These are phyloP conservation scores for Natator depressus DNA, from an alignment of 2,113 vertebrate genomes.

Conservation along the genomic window DNA sequence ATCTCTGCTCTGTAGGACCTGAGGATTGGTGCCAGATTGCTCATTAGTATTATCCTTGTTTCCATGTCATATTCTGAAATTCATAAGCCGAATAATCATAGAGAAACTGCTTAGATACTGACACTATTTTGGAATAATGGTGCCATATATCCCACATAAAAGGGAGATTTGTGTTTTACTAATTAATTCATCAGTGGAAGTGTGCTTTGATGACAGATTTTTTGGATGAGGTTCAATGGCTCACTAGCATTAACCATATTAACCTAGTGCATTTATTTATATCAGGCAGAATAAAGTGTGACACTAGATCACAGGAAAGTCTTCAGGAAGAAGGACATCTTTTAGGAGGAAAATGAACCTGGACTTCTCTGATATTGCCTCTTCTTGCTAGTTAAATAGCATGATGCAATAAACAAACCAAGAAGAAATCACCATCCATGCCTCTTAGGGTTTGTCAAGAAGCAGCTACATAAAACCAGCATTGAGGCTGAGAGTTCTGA, in stretches of 20 bases:
- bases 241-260: constrained; percentile 73
- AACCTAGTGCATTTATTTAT: constrained; percentile 68
- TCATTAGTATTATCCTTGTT: background rate
- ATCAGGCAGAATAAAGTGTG: constrained; percentile 68
- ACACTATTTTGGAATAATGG: constrained; percentile 46
- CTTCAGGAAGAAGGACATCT: constrained; percentile 33
- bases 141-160: constrained; percentile 60
- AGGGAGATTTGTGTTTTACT: constrained; percentile 65
- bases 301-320: constrained; percentile 32
- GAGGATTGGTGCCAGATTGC: background rate
- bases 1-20: background rate
- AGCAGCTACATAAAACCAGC: background rate
- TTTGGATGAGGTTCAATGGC: constrained; percentile 65
- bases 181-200: constrained; percentile 72
- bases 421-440: background rate
- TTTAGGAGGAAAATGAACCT: constrained; percentile 3
- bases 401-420: background rate
- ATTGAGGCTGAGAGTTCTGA: background rate
- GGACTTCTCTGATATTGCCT: background rate
- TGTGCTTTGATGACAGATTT: constrained; percentile 65
- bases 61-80: background rate
- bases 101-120: constrained; percentile 21
- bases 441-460: background rate
- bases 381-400: background rate
- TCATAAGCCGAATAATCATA: constrained; percentile 1